These are phyloP conservation scores for Carpatolechia fugitivella DNA, from an alignment of 2,888 invertebrate species.

Conservation along the genomic window DNA sequence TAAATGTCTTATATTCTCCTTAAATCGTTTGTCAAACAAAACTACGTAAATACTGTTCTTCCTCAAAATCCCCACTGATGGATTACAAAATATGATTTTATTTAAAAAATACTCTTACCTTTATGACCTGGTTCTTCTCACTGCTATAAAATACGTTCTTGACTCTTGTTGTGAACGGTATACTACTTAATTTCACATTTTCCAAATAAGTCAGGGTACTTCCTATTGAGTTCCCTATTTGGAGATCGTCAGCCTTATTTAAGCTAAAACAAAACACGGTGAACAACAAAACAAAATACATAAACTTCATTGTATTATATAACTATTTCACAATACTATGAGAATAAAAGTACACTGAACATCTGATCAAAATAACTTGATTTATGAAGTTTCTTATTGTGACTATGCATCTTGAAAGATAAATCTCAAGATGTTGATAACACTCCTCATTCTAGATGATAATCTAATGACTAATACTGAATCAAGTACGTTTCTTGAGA, in stretches of 20 bases:
- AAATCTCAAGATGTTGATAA: not conserved
- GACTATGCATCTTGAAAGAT: not conserved
- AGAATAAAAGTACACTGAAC: not conserved
- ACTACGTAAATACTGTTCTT: too few species aligned
- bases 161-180: slow-evolving; percentile 47
- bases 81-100: slow-evolving; percentile 7
- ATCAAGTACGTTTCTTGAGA: not conserved
- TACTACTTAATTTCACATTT: slow-evolving; percentile 44
- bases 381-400: too few species aligned
- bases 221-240: slow-evolving; percentile 47
- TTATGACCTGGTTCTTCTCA: slow-evolving; percentile 44
- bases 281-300: not conserved
- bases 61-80: too few species aligned
- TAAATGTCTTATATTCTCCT: too few species aligned
- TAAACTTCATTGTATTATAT: slow-evolving; percentile 5
- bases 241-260: slow-evolving; percentile 34
- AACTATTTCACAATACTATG: not conserved
- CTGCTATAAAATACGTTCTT: slow-evolving; percentile 65
- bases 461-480: not conserved
- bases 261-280: not conserved
- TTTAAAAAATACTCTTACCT: slow-evolving; percentile 35
- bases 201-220: slow-evolving; percentile 45
- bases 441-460: too few species aligned
- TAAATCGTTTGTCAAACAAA: too few species aligned
- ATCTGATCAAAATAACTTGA: not conserved